Conservation (phyloP, 92 coral and sea anemone genomes). For the Micromussa lordhowensis region DNA sequence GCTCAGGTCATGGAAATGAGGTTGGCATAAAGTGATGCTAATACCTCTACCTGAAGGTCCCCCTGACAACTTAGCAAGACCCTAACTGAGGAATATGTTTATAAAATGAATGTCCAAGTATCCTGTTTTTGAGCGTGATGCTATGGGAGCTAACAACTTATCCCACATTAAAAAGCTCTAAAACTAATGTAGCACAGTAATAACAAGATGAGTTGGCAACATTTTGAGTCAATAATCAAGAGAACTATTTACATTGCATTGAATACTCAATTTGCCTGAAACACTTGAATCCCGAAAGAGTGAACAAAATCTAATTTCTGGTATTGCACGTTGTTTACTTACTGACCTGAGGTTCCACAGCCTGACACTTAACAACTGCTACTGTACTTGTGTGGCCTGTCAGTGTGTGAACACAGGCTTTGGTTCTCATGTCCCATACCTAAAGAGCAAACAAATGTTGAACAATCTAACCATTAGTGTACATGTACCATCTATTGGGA, state of each 20-base stretch:
- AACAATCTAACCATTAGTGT: background rate
- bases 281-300: background rate
- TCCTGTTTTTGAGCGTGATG: constrained; percentile 27
- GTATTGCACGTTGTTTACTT: background rate
- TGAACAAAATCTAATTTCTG: background rate
- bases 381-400: constrained; percentile 95
- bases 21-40: too few species aligned
- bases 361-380: constrained; percentile 90
- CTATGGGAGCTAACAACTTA: background rate
- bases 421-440: constrained; percentile 99
- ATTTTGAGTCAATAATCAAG: constrained; percentile 22
- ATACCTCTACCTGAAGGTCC: background rate
- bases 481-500: background rate
- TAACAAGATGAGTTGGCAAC: constrained; percentile 50
- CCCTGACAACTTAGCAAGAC: too few species aligned
- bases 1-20: too few species aligned
- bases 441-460: background rate
- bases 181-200: constrained; percentile 58
- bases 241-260: constrained; percentile 66
- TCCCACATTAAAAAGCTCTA: constrained; percentile 38
- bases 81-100: background rate
- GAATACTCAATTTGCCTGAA: background rate
- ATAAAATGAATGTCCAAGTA: background rate
- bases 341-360: constrained; percentile 94
- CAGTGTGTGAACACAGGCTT: constrained; percentile 97